phyloP scores from a whole-genome alignment of 2,888 invertebrate species.

The Microplitis manilae region DNA sequence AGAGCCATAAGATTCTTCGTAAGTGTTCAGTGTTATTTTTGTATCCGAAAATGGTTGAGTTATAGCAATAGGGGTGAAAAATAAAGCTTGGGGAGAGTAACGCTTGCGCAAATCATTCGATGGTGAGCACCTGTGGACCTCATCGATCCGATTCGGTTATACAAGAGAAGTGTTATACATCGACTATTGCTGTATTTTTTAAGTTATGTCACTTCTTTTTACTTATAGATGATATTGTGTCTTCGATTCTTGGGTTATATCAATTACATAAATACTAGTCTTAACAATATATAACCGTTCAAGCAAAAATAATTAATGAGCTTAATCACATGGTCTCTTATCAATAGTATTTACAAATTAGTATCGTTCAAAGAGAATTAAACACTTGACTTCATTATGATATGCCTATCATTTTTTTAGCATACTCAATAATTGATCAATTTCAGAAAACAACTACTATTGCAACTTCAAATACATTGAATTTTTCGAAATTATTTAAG shows the following conservation, averaged over 20 bases:
- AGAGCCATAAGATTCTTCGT: not conserved
- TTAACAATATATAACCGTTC: too few relatives aligned
- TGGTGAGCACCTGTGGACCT: slow-evolving; percentile 69
- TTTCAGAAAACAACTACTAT: too few relatives aligned
- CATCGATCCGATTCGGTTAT: slow-evolving; percentile 66
- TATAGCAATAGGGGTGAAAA: slow-evolving; percentile 2
- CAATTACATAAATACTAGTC: too few relatives aligned
- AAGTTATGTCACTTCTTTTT: slow-evolving; percentile 9
- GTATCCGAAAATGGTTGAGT: slow-evolving; percentile 33
- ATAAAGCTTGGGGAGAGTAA: slow-evolving; percentile 47
- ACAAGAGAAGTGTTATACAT: slow-evolving; percentile 37
- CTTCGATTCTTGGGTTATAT: not conserved
- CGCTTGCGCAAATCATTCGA: slow-evolving; percentile 66
- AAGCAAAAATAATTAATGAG: too few relatives aligned
- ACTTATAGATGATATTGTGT: slow-evolving; percentile 26
- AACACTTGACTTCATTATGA: too few relatives aligned
- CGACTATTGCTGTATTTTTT: slow-evolving; percentile 12
- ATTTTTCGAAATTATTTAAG: too few relatives aligned
- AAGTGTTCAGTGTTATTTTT: not conserved
- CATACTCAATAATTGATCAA: too few relatives aligned
- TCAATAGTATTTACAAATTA: too few relatives aligned
- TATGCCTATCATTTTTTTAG: too few relatives aligned
- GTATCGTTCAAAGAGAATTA: too few relatives aligned
- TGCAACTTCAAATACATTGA: too few relatives aligned
- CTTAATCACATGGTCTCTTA: too few relatives aligned